These are phyloP conservation scores for Boulengeromyrus knoepffleri DNA, from an alignment of 2,113 vertebrate species.

Conservation along the genomic window DNA sequence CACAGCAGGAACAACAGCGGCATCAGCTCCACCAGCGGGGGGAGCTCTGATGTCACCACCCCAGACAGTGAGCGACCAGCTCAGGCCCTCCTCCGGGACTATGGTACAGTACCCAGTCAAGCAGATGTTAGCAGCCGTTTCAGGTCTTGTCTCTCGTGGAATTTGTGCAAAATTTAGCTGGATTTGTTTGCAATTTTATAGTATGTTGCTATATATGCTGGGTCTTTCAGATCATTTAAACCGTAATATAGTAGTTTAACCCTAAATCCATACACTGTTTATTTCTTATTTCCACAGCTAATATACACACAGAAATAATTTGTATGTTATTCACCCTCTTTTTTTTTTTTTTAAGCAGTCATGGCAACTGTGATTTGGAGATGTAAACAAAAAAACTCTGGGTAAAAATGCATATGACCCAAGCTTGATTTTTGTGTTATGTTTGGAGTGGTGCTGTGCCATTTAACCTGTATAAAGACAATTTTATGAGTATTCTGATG, in stretches of 20 bases:
- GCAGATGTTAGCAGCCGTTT: background rate
- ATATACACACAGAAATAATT: background rate
- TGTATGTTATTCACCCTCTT: background rate
- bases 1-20: slow-evolving; percentile 82
- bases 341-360: background rate
- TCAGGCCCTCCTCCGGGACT: slow-evolving; percentile 77
- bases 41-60: slow-evolving; percentile 74
- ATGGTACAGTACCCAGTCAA: slow-evolving; percentile 59
- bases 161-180: background rate
- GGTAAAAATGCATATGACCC: background rate
- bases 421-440: background rate
- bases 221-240: background rate
- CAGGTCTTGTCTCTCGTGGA: background rate
- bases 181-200: background rate
- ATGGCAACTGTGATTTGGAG: background rate
- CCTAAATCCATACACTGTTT: background rate
- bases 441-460: background rate
- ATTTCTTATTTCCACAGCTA: background rate
- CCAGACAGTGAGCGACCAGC: slow-evolving; percentile 79
- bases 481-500: background rate
- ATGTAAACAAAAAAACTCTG: background rate
- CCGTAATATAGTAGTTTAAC: background rate
- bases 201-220: background rate
- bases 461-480: background rate
- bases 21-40: slow-evolving; percentile 74